Evolutionary conservation across 2,888 invertebrate species (phyloP), one percentile per base, ranked within the genome.

Genomic region (Andrena chrysosceles): DNA sequence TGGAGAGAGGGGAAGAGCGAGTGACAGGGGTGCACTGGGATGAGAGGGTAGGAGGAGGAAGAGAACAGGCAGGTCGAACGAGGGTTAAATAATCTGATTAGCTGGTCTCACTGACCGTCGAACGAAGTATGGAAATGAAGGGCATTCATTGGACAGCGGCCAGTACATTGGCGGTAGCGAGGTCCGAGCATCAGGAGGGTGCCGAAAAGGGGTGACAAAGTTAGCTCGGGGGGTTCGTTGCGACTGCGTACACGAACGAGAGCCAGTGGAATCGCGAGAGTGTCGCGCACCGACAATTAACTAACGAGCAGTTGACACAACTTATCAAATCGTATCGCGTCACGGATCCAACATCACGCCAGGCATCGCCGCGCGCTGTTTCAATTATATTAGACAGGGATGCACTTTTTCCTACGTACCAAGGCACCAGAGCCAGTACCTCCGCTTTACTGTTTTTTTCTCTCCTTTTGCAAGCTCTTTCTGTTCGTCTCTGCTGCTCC

Each of bases 221-320:
- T 83, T 83, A 69, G 64, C 83, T 81, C 74, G 77, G 78, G 79
- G 42, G 81, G 78, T 82, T 77, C 85, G 85, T 82, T 85, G 83
- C 87, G 87, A 81, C 87, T 89, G 88, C 89, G 87, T 89, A 86
- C 72, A 82, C 68, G 63, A 33, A 56, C 86, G 66, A 56, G 66
- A 64, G 67, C 68, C 71, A 66, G 72, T 68, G 62, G 54, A 74
- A 67, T 56, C 74, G 71, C 73, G 60, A 77, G 73, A 60, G 84
- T 81, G 77, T 83, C 77, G 79, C 77, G 67, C 73, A 72, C 84
- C 89, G 90, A 91, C 92, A 93, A 93, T 93, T 93, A 93, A 93
- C 93, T 93, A 93, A 93, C 93, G 93, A 93, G 92, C 92, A 91
- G 93, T 93, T 93, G 92, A 93, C 93, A 93, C 92, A 93, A 93